A percentile compares a stretch with the other conserved stretches of the same genome.
Evolutionary conservation across 1,140 invertebrate species (phyloP).

Genomic region (Apolygus lucorum): DNA sequence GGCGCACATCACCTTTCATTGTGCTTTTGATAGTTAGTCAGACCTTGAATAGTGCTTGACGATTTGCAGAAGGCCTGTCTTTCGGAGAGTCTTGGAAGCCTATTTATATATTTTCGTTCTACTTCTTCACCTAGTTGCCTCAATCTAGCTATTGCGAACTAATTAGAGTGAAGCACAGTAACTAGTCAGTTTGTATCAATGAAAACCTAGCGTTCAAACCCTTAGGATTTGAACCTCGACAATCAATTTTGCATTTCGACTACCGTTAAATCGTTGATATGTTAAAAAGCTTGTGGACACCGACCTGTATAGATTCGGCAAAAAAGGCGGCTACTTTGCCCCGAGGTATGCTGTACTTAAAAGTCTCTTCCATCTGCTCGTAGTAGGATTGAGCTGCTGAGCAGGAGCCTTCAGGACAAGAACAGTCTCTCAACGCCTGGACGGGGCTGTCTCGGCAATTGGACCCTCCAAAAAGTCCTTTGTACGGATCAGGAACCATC

Average conservation of each 20-base stretch:
- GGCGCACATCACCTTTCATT: too few species aligned
- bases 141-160: too few species aligned
- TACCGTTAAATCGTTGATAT: background rate
- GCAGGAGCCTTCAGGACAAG: constrained; percentile 56
- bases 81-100: too few species aligned
- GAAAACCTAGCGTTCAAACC: too few species aligned
- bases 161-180: too few species aligned
- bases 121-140: too few species aligned
- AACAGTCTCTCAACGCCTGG: constrained; percentile 60
- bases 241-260: background rate
- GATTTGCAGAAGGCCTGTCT: too few species aligned
- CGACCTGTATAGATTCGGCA: constrained; percentile 84
- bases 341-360: constrained; percentile 65
- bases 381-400: constrained; percentile 68
- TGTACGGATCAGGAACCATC: constrained; percentile 84
- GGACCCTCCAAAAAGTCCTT: constrained; percentile 79
- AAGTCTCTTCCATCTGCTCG: constrained; percentile 66
- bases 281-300: background rate
- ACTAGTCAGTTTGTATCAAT: too few species aligned
- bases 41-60: too few species aligned
- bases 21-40: too few species aligned
- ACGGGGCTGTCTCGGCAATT: constrained; percentile 79
- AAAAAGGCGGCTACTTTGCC: constrained; percentile 77
- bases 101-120: too few species aligned
- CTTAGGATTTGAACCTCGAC: too few species aligned